Base-by-base conservation (phyloP, 2,113 vertebrate genomes). In the Gambusia affinis region DNA sequence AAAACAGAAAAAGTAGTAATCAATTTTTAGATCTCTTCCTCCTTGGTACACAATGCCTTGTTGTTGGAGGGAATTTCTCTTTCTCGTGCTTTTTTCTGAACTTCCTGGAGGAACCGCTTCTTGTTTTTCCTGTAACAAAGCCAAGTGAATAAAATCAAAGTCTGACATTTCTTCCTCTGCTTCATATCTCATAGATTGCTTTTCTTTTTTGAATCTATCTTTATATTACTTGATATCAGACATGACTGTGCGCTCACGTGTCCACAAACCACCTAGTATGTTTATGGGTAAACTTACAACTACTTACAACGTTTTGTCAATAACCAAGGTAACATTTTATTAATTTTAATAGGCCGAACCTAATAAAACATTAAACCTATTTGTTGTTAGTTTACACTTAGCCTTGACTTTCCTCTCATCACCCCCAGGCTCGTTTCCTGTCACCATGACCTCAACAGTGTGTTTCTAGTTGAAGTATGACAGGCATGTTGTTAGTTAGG, bases 1-100 rank as follows among this genome's bases (percentile, higher is more conserved):
- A 12, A 22, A 74, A 75, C 8, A 8, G 12, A 47, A 7, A 0
- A 42, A 12, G 61, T 67, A 2, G 47, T n/a, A 27, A 12, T 87
- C 65, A 87, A n/a, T 78, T 60, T 76, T 64, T 17, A 61, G 10
- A 10, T 72, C 17, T 65, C 67, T 81, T 76, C 42, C 28, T 80
- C 27, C 42, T 60, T 39, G 4, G 68, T 80, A 51, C 44, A 63
- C 54, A 85, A 73, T 66, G 17, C 57, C 57, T 73, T 61, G 70
- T 62, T 77, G 57, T 70, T 6, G 70, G 6, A 17, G 7, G 19
- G 15, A 30, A 27, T 69, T 72, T 37, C 3, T 27, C 19, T 27
- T 66, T 27, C 44, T 51, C 22, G 63, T 70, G 47, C 19, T 24
- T 27, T 29, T 15, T 7, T 11, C 24, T 65, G 22, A 15, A 65